Percentiles rank a stretch among this genome's conserved stretches.
These are phyloP conservation scores for Bufotes viridis DNA, from an alignment of 2,797 vertebrate species.

Conservation along the genomic window DNA sequence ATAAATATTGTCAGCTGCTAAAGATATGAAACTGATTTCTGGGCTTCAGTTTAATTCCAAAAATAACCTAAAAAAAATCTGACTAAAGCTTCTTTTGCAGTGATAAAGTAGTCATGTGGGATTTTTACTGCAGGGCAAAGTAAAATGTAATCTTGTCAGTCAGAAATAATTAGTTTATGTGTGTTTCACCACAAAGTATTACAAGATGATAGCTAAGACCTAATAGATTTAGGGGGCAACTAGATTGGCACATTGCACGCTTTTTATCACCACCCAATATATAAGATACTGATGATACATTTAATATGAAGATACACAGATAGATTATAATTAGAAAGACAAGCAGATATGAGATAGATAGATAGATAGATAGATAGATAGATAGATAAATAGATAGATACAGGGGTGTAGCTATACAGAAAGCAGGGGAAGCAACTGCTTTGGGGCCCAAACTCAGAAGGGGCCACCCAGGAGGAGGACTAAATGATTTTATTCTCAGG, in stretches of 20 bases:
- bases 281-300: background rate
- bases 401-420: too few species aligned
- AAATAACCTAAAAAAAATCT: background rate
- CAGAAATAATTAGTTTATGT: background rate
- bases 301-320: too few species aligned
- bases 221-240: background rate
- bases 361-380: too few species aligned
- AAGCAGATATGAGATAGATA: too few species aligned
- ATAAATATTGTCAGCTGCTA: background rate
- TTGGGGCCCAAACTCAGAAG: too few species aligned
- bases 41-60: background rate
- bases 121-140: background rate
- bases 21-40: background rate
- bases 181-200: background rate
- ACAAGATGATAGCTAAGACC: background rate
- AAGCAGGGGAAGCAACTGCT: too few species aligned
- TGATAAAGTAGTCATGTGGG: background rate
- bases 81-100: background rate
- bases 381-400: too few species aligned
- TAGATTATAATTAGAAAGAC: background rate
- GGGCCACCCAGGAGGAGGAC: too few species aligned
- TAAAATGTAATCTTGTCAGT: conserved; percentile 12
- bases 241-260: background rate
- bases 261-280: background rate
- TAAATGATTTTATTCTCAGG: too few species aligned